Base-by-base conservation (phyloP, 2,113 vertebrate genomes). In the Embiotoca jacksoni region DNA sequence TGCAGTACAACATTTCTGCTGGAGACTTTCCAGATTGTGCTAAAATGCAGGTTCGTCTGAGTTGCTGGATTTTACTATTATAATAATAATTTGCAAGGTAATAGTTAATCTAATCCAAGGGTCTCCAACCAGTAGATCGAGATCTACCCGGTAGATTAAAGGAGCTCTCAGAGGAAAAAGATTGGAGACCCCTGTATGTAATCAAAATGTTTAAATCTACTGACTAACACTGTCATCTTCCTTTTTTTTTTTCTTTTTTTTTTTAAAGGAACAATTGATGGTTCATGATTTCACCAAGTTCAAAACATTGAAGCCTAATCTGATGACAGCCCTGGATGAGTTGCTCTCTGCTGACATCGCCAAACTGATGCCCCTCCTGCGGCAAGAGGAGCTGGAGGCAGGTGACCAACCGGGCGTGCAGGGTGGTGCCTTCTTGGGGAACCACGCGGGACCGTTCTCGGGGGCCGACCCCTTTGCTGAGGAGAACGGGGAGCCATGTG, bases 1-100 rank as follows among this genome's bases (percentile, higher is more conserved):
- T 97, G 62, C 96, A 97, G 78, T 95, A 98, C 52, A 96, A 97
- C 81, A 97, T 98, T 69, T 97, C 97, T 0, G 92, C 96, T 0
- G 97, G 97, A 3, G 97, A 98, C 87, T 98, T 98, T 56, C 97
- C 97, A 0, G 96, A 98, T 46, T 97, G 96, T 81, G 60, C 94
- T 46, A 97, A 97, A 85, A 98, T 98, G 97, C 97, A 98, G 96
- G 97, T 97, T 23, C 52, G 89, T 80, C 47, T 33, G 8, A 59
- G 33, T 8, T 6, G 35, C 11, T 59, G 56, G 11, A 35, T 72
- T 53, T 73, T 6, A 54, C 44, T n/a, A 23, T 23, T 23, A 23
- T 1, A 23, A 23, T 23, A 23, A 23, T 23, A 23, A 23, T 23
- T 23, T 23, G 23, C 23, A 23, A 23, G 23, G 23, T 23, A 23